Evolutionary conservation across 2,888 invertebrate genomes (phyloP), one percentile per base, ranked within the genome.

Genomic region (Caradrina clavipalpis): DNA sequence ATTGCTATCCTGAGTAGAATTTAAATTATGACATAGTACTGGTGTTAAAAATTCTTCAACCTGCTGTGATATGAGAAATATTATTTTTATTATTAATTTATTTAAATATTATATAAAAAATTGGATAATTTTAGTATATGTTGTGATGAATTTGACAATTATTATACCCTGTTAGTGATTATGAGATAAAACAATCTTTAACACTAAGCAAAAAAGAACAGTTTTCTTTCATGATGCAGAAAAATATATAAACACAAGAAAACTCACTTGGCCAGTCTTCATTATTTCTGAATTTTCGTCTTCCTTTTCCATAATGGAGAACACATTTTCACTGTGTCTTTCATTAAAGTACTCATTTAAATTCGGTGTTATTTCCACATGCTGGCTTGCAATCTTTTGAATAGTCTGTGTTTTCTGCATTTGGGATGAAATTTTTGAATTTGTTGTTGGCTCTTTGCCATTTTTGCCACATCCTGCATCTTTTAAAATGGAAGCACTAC

Each of bases 311-410:
- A 87, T 69, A 45, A 91, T 76, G 21, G 95, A 92, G 87, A 95
- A 95, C 19, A 95, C 73, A 87, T 93, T 95, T 88, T 95, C 95
- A 87, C 95, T 95, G 63, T 89, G 87, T 66, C 91, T 91, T 61
- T 88, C 86, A 81, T 86, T 84, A 26, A 79, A 61, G 56, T 81
- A 69, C 39, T 83, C 70, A 72, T 84, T 80, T 62, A 63, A 42
- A 56, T 85, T 78, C 8, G 63, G 64, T 55, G 66, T 61, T 39
- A 70, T 54, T 73, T 77, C 75, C 73, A 57, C 58, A 66, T 70
- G 67, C 22, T 73, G 56, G 26, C 59, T 70, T 69, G 26, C 8
- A n/a, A 57, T 15, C n/a, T 49, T 78, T 51, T 69, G 69, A 5
- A 74, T 56, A 47, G 72, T 81, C 72, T 86, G 86, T 2, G 86